Percentiles rank a stretch among this genome's conserved stretches.
phyloP scores from a whole-genome alignment of 2,113 vertebrate species.

The Laticauda laticaudata region DNA sequence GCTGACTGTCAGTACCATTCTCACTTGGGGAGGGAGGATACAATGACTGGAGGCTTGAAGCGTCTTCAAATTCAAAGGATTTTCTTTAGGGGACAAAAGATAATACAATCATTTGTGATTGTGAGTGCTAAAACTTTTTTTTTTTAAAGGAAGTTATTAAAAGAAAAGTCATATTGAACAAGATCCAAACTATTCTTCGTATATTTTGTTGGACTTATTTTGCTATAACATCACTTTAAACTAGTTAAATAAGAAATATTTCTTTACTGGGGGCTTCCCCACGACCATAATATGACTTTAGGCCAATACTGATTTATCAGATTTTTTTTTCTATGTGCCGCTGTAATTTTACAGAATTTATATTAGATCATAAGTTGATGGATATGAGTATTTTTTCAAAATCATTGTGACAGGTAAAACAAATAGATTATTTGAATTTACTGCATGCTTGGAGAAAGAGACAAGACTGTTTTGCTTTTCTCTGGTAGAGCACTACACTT shows the following conservation, averaged over 20 bases:
- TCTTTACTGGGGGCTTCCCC: neutral
- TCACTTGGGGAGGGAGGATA: constrained; percentile 87
- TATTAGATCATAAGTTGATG: neutral
- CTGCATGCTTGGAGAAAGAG: neutral
- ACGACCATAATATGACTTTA: neutral
- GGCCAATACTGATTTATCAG: neutral
- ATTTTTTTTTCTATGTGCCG: neutral
- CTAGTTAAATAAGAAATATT: neutral
- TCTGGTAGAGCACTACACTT: neutral
- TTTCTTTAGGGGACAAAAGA: constrained; percentile 76
- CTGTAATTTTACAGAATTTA: neutral
- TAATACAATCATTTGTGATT: constrained; percentile 29
- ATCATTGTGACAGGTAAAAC: neutral
- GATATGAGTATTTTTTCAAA: neutral
- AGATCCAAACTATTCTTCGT: neutral
- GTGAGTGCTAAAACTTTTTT: neutral
- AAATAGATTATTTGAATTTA: neutral
- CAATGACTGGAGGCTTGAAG: constrained; percentile 82
- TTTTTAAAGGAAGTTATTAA: neutral
- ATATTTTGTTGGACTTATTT: neutral
- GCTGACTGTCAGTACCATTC: constrained; percentile 87
- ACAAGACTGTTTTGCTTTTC: neutral
- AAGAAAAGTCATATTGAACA: neutral
- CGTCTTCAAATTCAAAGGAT: constrained; percentile 92
- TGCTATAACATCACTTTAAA: neutral